These are phyloP conservation scores for Oncopodura yosiiana DNA, from an alignment of 1,140 invertebrate genomes.

Conservation along the genomic window DNA sequence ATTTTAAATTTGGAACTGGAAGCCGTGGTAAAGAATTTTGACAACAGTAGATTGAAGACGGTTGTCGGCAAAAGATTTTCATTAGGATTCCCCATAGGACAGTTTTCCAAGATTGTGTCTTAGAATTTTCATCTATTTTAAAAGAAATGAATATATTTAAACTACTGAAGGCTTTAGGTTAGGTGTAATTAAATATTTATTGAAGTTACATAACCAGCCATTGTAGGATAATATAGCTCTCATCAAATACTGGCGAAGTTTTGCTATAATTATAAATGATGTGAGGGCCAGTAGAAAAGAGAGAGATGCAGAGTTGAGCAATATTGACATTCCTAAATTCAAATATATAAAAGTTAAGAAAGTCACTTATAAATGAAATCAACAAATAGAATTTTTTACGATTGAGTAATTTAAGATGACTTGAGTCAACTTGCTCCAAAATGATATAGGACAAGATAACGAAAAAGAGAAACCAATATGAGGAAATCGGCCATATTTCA, in stretches of 20 bases:
- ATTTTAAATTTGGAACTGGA: slow-evolving; percentile 43
- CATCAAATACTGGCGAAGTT: slow-evolving; percentile 40
- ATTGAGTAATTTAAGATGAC: slow-evolving; percentile 35
- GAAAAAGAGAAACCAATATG: slow-evolving; percentile 40
- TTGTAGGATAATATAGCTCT: slow-evolving; percentile 41
- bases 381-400: slow-evolving; percentile 18
- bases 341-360: slow-evolving; percentile 4
- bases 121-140: slow-evolving; percentile 40
- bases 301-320: slow-evolving; percentile 37
- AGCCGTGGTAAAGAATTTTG: slow-evolving; percentile 43
- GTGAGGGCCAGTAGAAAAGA: slow-evolving; percentile 38
- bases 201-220: slow-evolving; percentile 42
- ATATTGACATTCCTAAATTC: slow-evolving; percentile 38
- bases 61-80: slow-evolving; percentile 43
- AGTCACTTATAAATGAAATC: neutral
- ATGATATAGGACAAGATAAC: slow-evolving; percentile 37
- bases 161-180: neutral
- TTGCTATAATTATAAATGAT: slow-evolving; percentile 41
- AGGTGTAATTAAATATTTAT: neutral
- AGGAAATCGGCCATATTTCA: slow-evolving; percentile 45
- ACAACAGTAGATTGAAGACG: slow-evolving; percentile 44
- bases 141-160: slow-evolving; percentile 3
- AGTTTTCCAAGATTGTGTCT: slow-evolving; percentile 40
- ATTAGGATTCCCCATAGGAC: slow-evolving; percentile 42
- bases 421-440: slow-evolving; percentile 35